phyloP scores from a whole-genome alignment of 2,113 vertebrate species.

The Tiliqua scincoides region DNA sequence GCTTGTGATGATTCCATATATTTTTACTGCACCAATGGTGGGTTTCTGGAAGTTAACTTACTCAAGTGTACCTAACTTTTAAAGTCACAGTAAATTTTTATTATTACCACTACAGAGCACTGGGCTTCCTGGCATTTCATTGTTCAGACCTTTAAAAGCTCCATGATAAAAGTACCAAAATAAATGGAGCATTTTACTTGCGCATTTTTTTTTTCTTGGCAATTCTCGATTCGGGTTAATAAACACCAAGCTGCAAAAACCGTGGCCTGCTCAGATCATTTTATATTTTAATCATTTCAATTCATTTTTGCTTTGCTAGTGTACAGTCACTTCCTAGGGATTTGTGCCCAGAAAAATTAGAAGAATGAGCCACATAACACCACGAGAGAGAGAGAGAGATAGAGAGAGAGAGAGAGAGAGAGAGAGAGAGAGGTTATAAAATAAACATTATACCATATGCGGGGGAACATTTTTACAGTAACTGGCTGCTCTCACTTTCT shows the following conservation, averaged over 20 bases:
- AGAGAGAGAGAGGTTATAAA: constrained; percentile 67
- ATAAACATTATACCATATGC: constrained; percentile 78
- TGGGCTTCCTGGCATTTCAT: neutral
- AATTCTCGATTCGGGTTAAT: constrained; percentile 17
- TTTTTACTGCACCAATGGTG: neutral
- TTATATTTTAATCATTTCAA: constrained; percentile 45
- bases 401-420: neutral
- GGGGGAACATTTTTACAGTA: constrained; percentile 73
- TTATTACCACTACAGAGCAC: constrained; percentile 8
- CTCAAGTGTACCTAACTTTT: constrained; percentile 4
- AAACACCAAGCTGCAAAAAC: neutral
- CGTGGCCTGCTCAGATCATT: constrained; percentile 42
- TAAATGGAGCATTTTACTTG: neutral
- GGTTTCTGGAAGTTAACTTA: constrained; percentile 27
- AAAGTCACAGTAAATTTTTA: constrained; percentile 17
- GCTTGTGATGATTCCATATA: neutral
- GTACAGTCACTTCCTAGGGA: constrained; percentile 53
- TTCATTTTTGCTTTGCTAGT: constrained; percentile 58
- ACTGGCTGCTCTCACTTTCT: constrained; percentile 79
- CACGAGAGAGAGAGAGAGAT: constrained; percentile 24
- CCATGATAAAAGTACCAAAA: constrained; percentile 17
- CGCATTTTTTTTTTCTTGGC: neutral
- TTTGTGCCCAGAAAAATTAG: constrained; percentile 71
- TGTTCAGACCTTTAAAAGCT: constrained; percentile 26
- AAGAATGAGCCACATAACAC: constrained; percentile 69